Evolutionary conservation across 30 jellyfish, hydroid and myxozoan species (phyloP).

Genomic region (Haliclystus octoradiatus): DNA sequence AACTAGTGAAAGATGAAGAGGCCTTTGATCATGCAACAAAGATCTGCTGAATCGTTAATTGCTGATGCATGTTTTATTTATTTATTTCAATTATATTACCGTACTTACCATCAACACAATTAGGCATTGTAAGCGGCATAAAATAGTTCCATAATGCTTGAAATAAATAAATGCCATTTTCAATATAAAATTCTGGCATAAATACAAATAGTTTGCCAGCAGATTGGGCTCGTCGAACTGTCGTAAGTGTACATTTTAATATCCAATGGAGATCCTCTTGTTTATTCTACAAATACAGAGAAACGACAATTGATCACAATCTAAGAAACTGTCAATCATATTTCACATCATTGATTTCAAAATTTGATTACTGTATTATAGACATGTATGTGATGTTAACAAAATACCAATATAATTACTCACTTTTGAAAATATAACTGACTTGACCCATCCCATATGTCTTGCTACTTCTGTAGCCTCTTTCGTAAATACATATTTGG

Average conservation of each 20-base stretch:
- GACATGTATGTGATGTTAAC: neutral
- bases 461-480: constrained; percentile 95
- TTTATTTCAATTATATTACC: too few relatives aligned
- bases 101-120: constrained; percentile 39
- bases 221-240: constrained; percentile 30
- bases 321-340: neutral
- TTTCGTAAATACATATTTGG: constrained; percentile 65
- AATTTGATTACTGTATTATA: neutral
- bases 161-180: constrained; percentile 61
- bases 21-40: neutral
- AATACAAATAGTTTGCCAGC: constrained; percentile 67
- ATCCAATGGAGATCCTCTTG: constrained; percentile 90
- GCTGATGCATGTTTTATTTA: too few relatives aligned
- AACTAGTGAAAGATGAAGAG: neutral
- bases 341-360: neutral
- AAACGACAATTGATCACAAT: neutral
- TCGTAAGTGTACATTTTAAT: constrained; percentile 35
- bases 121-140: constrained; percentile 63
- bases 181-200: constrained; percentile 78
- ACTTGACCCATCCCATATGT: constrained; percentile 96
- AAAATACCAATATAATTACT: neutral
- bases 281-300: constrained; percentile 34
- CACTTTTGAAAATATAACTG: constrained; percentile 82
- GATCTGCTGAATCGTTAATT: too few relatives aligned
- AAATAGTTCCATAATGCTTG: constrained; percentile 88